These are phyloP conservation scores for Cataglyphis hispanica DNA, from an alignment of 1,140 invertebrate genomes.

Conservation along the genomic window DNA sequence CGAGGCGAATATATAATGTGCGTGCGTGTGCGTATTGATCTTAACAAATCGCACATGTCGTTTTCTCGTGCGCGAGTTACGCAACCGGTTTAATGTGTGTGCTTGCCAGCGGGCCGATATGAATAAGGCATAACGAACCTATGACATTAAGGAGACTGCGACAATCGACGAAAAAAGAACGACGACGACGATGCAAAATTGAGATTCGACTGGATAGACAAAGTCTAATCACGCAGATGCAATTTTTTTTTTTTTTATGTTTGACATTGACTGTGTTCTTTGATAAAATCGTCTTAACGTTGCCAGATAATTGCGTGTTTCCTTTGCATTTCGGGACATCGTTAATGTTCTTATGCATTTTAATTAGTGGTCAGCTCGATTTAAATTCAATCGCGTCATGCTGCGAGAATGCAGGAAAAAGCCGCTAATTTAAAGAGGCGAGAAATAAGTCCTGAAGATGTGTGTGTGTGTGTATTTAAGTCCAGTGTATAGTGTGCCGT, in stretches of 20 bases:
- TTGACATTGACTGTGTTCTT: neutral
- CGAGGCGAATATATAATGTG: neutral
- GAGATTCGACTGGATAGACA: neutral
- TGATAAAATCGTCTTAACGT: neutral
- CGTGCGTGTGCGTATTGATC: conserved; percentile 32
- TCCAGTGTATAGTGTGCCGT: neutral
- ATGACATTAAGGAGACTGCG: conserved; percentile 74
- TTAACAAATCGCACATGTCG: conserved; percentile 58
- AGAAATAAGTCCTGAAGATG: neutral
- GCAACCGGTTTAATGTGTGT: conserved; percentile 68
- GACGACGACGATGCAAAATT: neutral
- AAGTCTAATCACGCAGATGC: conserved; percentile 25
- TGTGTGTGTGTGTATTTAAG: neutral
- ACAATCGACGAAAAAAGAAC: conserved; percentile 31
- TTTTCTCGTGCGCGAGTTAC: conserved; percentile 61
- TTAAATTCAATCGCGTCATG: conserved; percentile 40
- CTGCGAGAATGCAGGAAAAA: neutral
- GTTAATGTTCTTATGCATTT: conserved; percentile 12
- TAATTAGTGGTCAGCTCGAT: neutral
- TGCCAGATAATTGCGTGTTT: neutral
- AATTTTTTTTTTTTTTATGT: neutral
- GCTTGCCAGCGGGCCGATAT: conserved; percentile 68
- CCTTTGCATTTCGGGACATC: neutral
- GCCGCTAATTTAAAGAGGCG: neutral
- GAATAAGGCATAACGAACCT: conserved; percentile 81